Conservation (phyloP, 2,113 vertebrate species). For the Chaetorhynchus papuensis region DNA sequence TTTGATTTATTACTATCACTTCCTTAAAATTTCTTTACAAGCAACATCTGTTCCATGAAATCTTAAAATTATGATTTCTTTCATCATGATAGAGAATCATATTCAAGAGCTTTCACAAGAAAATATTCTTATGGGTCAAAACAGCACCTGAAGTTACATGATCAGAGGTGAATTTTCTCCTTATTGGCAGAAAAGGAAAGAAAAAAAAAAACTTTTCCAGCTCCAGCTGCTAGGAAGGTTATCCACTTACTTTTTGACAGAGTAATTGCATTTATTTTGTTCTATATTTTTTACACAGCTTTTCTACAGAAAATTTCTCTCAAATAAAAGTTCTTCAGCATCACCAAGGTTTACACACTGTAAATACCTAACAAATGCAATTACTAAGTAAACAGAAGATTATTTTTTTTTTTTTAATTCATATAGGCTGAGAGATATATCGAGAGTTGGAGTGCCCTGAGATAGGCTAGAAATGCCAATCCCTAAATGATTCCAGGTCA, state of each 20-base stretch:
- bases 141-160: neutral
- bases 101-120: neutral
- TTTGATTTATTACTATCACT: neutral
- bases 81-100: neutral
- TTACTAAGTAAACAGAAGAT: neutral
- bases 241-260: neutral
- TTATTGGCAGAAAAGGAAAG: neutral
- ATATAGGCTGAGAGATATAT: neutral
- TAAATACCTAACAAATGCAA: neutral
- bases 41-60: neutral
- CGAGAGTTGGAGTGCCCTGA: neutral
- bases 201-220: neutral
- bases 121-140: neutral
- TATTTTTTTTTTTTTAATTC: neutral
- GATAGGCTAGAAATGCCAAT: neutral
- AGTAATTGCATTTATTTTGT: neutral
- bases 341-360: neutral
- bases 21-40: neutral
- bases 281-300: neutral
- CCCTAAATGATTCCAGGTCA: neutral
- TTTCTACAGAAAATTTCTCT: neutral
- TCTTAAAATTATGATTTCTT: neutral
- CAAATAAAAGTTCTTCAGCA: neutral
- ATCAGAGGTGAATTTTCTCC: neutral
- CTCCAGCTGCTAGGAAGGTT: neutral